Conservation (phyloP, 2,888 invertebrate species). For the Beris morrisii region DNA sequence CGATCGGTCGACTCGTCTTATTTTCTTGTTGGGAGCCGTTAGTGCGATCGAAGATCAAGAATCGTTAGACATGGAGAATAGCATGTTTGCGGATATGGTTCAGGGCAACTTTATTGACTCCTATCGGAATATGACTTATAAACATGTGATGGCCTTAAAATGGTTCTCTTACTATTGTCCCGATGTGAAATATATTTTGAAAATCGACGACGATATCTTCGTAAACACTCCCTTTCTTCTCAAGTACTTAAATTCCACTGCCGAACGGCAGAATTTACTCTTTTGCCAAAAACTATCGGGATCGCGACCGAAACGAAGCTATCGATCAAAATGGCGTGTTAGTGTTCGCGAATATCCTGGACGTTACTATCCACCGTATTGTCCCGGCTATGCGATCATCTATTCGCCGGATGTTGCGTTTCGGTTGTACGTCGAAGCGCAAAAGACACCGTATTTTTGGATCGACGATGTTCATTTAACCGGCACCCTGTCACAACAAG, state of each 20-base stretch:
- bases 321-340: constrained; percentile 77
- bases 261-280: constrained; percentile 60
- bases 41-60: constrained; percentile 50
- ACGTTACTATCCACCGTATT: constrained; percentile 72
- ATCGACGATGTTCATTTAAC: constrained; percentile 82
- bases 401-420: constrained; percentile 67
- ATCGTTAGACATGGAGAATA: constrained; percentile 60
- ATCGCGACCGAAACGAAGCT: constrained; percentile 63
- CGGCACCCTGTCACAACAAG: constrained; percentile 62
- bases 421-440: constrained; percentile 63
- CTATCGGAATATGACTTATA: constrained; percentile 81
- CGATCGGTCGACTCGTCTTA: constrained; percentile 59
- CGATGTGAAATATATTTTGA: constrained; percentile 68
- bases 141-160: constrained; percentile 80
- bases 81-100: constrained; percentile 66
- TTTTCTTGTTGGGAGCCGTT: constrained; percentile 69
- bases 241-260: constrained; percentile 54
- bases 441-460: constrained; percentile 73
- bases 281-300: constrained; percentile 63
- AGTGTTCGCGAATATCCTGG: constrained; percentile 66
- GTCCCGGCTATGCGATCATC: constrained; percentile 72
- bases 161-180: constrained; percentile 74
- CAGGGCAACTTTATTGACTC: constrained; percentile 77
- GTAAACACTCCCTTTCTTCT: constrained; percentile 68
- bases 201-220: constrained; percentile 78